Evolutionary conservation across 2,888 invertebrate genomes (phyloP).

Genomic region (Gonocerus acuteangulatus): DNA sequence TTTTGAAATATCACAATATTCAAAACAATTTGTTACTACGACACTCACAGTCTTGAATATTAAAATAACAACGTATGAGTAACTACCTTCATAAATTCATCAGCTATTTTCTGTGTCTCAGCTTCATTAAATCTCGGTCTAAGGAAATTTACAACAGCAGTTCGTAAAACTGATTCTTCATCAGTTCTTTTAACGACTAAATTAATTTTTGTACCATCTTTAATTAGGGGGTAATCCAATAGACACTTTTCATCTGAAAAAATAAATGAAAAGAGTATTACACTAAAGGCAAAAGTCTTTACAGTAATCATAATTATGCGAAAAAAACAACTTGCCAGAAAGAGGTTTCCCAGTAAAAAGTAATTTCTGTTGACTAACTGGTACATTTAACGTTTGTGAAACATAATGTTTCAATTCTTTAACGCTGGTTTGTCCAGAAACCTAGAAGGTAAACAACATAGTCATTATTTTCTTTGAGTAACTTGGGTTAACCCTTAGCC

Average conservation of each 20-base stretch:
- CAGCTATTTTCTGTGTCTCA: slow-evolving; percentile 55
- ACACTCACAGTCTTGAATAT: too few species aligned
- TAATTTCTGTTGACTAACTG: slow-evolving; percentile 61
- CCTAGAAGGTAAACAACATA: slow-evolving; percentile 39
- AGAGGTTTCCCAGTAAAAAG: slow-evolving; percentile 63
- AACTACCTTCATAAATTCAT: slow-evolving; percentile 50
- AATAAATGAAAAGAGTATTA: slow-evolving; percentile 30
- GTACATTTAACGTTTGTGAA: slow-evolving; percentile 56
- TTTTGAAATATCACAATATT: too few species aligned
- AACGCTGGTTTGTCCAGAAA: slow-evolving; percentile 48
- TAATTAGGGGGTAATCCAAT: slow-evolving; percentile 60
- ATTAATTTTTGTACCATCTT: slow-evolving; percentile 66
- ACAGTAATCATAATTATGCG: too few species aligned
- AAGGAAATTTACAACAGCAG: slow-evolving; percentile 52
- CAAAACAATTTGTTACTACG: too few species aligned
- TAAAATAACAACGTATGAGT: too few species aligned
- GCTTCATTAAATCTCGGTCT: slow-evolving; percentile 56
- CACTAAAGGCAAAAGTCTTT: background rate
- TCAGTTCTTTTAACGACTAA: slow-evolving; percentile 58
- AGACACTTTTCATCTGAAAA: slow-evolving; percentile 58
- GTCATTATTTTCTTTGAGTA: background rate
- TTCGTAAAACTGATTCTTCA: slow-evolving; percentile 47
- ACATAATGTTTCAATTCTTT: slow-evolving; percentile 62
- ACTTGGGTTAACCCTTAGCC: too few species aligned
- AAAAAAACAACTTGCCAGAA: slow-evolving; percentile 43